These are phyloP conservation scores for Chesias legatella DNA, from an alignment of 2,888 invertebrate species.

Conservation along the genomic window DNA sequence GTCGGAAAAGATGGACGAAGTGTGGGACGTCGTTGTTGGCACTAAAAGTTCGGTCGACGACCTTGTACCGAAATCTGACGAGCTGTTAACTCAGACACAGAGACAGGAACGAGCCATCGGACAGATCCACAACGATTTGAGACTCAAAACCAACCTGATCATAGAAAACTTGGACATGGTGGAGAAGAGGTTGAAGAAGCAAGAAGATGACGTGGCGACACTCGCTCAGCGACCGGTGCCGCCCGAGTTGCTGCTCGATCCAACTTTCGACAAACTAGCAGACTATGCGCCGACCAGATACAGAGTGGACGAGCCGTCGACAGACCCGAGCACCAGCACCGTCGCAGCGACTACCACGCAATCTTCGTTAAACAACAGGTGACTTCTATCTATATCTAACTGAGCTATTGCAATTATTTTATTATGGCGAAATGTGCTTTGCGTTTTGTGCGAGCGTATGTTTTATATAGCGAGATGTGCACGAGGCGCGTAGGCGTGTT, in stretches of 20 bases:
- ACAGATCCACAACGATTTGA: constrained; percentile 90
- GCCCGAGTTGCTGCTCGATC: constrained; percentile 85
- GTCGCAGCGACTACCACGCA: constrained; percentile 53
- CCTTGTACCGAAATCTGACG: constrained; percentile 92
- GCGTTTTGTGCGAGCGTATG: constrained; percentile 34
- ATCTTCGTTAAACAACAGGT: constrained; percentile 61
- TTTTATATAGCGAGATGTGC: constrained; percentile 17
- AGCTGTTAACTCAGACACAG: constrained; percentile 90
- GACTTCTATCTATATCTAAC: constrained; percentile 53
- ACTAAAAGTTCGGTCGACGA: constrained; percentile 93
- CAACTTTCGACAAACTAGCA: constrained; percentile 88
- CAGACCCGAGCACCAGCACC: constrained; percentile 63
- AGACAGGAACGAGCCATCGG: constrained; percentile 92
- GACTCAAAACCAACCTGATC: constrained; percentile 91
- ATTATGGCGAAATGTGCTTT: constrained; percentile 32
- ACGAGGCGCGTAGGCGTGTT: constrained; percentile 36
- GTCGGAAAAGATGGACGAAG: constrained; percentile 94
- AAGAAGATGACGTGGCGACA: constrained; percentile 90
- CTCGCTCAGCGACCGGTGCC: constrained; percentile 87
- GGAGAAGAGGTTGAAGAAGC: constrained; percentile 90
- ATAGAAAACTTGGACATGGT: constrained; percentile 93
- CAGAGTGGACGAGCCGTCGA: constrained; percentile 62
- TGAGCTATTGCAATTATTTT: constrained; percentile 39
- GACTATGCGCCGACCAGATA: constrained; percentile 89
- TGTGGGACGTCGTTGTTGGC: constrained; percentile 94